These are phyloP conservation scores for Acromyrmex heyeri DNA, from an alignment of 1,140 invertebrate species.

Conservation along the genomic window DNA sequence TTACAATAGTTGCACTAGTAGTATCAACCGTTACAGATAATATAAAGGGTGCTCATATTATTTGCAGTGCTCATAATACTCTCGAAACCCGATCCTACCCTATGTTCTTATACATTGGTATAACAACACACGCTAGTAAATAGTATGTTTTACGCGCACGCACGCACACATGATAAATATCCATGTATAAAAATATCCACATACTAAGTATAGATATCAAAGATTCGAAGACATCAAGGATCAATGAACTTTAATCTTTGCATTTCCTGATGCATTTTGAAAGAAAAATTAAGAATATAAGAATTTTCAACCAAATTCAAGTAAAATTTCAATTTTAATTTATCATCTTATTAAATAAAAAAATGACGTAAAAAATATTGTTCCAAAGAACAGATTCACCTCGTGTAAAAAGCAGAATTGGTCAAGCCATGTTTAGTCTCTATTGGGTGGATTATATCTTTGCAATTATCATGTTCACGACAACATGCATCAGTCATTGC, in stretches of 20 bases:
- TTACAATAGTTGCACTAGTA: no score
- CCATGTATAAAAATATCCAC: neutral
- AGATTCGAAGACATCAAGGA: neutral
- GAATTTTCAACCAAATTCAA: neutral
- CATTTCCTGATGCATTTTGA: neutral
- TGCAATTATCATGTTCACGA: constrained; percentile 92
- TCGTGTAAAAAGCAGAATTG: constrained; percentile 89
- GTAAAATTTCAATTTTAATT: neutral
- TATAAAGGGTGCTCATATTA: no score
- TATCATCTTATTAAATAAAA: neutral
- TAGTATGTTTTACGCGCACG: neutral
- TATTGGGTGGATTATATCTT: constrained; percentile 88
- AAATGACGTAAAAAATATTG: neutral
- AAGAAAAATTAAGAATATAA: neutral
- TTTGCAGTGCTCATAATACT: no score
- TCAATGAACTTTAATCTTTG: constrained; percentile 18
- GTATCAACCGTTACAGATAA: no score
- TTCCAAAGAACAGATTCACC: constrained; percentile 77
- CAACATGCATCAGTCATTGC: constrained; percentile 92
- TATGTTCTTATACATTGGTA: neutral
- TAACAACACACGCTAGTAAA: neutral
- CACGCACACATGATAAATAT: no score
- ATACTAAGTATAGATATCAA: neutral
- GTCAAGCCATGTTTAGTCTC: constrained; percentile 88
- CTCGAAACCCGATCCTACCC: no score